phyloP scores from a whole-genome alignment of 2,888 invertebrate species.

The Dolichomitus sp. region DNA sequence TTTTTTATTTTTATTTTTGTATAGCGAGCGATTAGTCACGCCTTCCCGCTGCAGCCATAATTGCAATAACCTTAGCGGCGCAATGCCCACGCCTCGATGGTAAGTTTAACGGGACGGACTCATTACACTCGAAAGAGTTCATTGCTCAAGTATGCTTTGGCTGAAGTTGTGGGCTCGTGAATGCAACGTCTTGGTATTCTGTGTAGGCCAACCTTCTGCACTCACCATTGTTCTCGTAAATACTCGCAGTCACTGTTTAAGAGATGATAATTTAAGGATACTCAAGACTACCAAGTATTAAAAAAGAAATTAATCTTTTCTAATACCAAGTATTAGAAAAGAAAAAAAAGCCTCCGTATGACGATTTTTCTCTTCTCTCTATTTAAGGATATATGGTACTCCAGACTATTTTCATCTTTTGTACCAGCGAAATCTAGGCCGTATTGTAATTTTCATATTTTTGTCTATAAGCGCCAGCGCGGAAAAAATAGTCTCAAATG shows the following conservation, averaged over 20 bases:
- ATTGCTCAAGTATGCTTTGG: conserved; percentile 56
- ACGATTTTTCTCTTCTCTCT: too few relatives aligned
- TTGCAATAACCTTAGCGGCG: conserved; percentile 20
- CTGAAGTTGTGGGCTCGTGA: conserved; percentile 53
- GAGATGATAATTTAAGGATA: conserved; percentile 49
- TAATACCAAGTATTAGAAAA: too few relatives aligned
- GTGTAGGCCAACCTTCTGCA: conserved; percentile 19
- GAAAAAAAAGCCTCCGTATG: too few relatives aligned
- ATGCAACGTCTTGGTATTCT: conserved; percentile 39
- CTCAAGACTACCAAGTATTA: too few relatives aligned
- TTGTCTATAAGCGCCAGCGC: too few relatives aligned
- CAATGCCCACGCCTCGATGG: conserved; percentile 44
- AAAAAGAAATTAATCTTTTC: too few relatives aligned
- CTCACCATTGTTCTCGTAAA: conserved; percentile 48
- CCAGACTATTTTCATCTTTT: too few relatives aligned
- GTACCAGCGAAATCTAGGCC: too few relatives aligned
- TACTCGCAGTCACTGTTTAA: conserved; percentile 31
- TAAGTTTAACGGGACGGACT: conserved; percentile 66
- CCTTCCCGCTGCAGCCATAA: not conserved
- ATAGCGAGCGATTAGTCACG: conserved; percentile 10
- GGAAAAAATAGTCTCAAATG: too few relatives aligned
- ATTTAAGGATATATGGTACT: conserved; percentile 9
- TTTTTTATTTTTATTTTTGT: not conserved
- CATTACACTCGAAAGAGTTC: conserved; percentile 65
- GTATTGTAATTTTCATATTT: too few relatives aligned